A percentile compares a stretch with the other conserved stretches of the same genome.
Conservation (phyloP, 2,888 invertebrate genomes). For the Seira musarum region DNA sequence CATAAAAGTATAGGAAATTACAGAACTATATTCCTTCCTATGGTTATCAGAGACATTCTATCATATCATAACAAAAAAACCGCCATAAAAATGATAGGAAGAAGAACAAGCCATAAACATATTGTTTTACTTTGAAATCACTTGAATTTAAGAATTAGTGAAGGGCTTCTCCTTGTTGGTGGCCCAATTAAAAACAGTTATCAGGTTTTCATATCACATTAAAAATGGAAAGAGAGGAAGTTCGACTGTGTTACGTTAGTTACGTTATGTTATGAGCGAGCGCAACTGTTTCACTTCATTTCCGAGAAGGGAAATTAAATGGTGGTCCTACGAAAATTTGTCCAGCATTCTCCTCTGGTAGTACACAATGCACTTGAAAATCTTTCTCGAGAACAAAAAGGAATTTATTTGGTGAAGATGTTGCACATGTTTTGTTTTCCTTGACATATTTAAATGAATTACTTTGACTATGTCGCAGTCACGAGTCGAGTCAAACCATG, state of each 20-base stretch:
- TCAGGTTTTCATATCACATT: slow-evolving; percentile 45
- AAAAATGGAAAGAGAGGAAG: slow-evolving; percentile 41
- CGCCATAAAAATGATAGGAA: too few species aligned
- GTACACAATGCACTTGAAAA: too few species aligned
- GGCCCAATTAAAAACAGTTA: slow-evolving; percentile 53
- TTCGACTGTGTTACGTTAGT: too few species aligned
- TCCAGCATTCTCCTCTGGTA: too few species aligned
- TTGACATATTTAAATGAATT: slow-evolving; percentile 3
- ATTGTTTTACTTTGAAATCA: neutral
- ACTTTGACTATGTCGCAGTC: neutral
- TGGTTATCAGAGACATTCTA: too few species aligned
- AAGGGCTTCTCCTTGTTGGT: slow-evolving; percentile 32
- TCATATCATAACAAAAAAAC: too few species aligned
- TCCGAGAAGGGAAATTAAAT: neutral
- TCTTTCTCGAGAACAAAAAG: too few species aligned
- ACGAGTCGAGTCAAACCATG: too few species aligned
- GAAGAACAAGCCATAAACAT: neutral
- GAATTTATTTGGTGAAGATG: neutral
- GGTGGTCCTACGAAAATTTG: too few species aligned
- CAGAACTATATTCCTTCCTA: too few species aligned
- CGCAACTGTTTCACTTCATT: slow-evolving; percentile 2
- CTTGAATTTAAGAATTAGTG: neutral
- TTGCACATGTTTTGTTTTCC: slow-evolving; percentile 5
- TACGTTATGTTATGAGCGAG: neutral
- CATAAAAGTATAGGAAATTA: too few species aligned